Base-by-base conservation (phyloP, 2,797 vertebrate species). In the Gymnoscopelus braueri region DNA sequence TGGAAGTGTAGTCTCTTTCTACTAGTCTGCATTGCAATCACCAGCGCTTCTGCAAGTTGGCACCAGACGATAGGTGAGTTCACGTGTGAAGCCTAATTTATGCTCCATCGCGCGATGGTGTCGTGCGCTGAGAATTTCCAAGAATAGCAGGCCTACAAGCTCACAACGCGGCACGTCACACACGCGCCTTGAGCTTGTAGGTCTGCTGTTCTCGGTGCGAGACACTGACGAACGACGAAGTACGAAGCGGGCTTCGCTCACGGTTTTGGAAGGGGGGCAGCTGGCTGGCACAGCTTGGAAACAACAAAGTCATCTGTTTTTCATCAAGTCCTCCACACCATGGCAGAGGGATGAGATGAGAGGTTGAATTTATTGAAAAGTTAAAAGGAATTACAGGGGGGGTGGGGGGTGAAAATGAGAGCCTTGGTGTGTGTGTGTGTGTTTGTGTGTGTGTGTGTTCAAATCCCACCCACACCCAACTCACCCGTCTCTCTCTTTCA, bases 301-400 rank as follows among this genome's bases (percentile, higher is more conserved):
- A 83, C 62, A 74, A 69, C 79, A 69, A 75, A 77, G 78, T 80
- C 80, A 87, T 90, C 90, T 91, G 87, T 72, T 91, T 84, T 79
- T 69, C 79, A 90, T 92, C 87, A 85, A 79, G 73, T 65, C 80
- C 53, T 56, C 64, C 39, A 72, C 51, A 59, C 66, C 35, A 76
- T 50, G 75, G 73, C 72, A 63, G 65, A 8, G 35, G 73, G 74
- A 70, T 29, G 77, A 87, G 87, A 81, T 82, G 75, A 80, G 76
- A 78, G 77, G 29, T 49, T 53, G 71, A 70, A 74, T 89, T 87
- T 84, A 88, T 79, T 84, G 82, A 63, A 75, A 70, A 23, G 51
- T 84, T 85, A 77, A 84, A 85, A 79, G 72, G 78, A 84, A 82
- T 86, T 84, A 80, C 63, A 84, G 63, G 66, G 79, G 81, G 81